phyloP scores from a whole-genome alignment of 2,113 vertebrate species.

The Hylia prasina region DNA sequence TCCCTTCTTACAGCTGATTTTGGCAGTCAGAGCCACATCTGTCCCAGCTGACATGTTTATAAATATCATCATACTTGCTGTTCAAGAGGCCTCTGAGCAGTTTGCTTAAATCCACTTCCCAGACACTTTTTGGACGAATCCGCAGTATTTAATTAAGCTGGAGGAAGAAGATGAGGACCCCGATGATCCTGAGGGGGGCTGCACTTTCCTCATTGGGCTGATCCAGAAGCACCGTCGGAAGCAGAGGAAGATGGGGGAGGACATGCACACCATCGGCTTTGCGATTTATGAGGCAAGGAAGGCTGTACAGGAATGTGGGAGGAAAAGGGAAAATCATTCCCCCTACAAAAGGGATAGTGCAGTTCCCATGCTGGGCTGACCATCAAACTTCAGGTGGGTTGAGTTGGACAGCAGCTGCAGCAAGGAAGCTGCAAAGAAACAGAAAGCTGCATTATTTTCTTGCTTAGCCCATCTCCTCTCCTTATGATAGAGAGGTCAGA shows the following conservation, averaged over 20 bases:
- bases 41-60: background rate
- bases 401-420: background rate
- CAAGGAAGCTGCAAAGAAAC: background rate
- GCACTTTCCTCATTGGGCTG: slow-evolving; percentile 89
- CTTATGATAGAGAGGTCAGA: background rate
- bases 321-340: background rate
- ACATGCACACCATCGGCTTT: slow-evolving; percentile 94
- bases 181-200: slow-evolving; percentile 79
- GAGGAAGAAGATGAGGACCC: slow-evolving; percentile 90
- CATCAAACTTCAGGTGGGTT: background rate
- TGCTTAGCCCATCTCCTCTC: background rate
- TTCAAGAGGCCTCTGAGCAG: background rate
- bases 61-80: fast-evolving
- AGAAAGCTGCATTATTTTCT: background rate
- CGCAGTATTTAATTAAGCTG: slow-evolving; percentile 88
- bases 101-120: background rate
- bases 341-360: fast-evolving
- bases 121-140: slow-evolving; percentile 95
- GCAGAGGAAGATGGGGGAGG: slow-evolving; percentile 85
- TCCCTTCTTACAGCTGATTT: background rate
- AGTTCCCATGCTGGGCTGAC: background rate
- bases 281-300: slow-evolving; percentile 88
- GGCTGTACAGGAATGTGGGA: background rate
- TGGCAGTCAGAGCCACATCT: background rate
- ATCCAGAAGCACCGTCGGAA: slow-evolving; percentile 94